Base-by-base conservation (phyloP, 1,140 invertebrate genomes). In the Asobara japonica region DNA sequence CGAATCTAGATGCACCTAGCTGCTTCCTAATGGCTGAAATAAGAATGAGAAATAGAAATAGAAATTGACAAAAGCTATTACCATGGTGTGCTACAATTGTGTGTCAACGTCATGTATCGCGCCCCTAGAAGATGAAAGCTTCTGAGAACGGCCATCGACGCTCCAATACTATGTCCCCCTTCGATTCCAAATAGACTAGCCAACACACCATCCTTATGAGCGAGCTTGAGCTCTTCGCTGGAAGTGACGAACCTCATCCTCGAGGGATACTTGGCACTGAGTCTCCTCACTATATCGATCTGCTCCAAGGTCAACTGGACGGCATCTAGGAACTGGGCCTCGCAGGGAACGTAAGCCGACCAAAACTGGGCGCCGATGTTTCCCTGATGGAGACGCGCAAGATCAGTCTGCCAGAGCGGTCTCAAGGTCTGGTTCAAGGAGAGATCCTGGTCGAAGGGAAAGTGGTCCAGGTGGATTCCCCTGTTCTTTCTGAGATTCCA, bases 41-140 rank as follows among this genome's bases (percentile, higher is more conserved):
- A 29, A 51, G 13, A 7, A 56, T 38, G 13, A 30, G 25, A 13
- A 67, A 8, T 3, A 41, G 3, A 16, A 45, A 48, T 27, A 69
- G 61, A 61, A 69, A 65, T 51, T 11, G 4, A 16, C 65, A 27
- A 78, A 82, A 83, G n/a, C n/a, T n/a, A n/a, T n/a, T 84, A 92
- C 95, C 95, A 96, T 16, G 94, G 94, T 48, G 94, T 95, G 80
- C 95, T 94, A 88, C 95, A 96, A 77, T 92, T 94, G 85, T 96
- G 94, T 0, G 94, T 96, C 2, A 96, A 85, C 3, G 95, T 96
- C 89, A 96, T 91, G 80, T 95, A 96, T 38, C 95, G 89, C 0
- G 94, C 93, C 1, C 95, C 95, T 7, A 96, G 88, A 38, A 93
- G 90, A 83, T 96, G 95, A 81, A 94, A 95, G 84, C 93, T 94